Evolutionary conservation across 2,113 vertebrate species (phyloP), one percentile per base, ranked within the genome.

Genomic region (Panthera leo): DNA sequence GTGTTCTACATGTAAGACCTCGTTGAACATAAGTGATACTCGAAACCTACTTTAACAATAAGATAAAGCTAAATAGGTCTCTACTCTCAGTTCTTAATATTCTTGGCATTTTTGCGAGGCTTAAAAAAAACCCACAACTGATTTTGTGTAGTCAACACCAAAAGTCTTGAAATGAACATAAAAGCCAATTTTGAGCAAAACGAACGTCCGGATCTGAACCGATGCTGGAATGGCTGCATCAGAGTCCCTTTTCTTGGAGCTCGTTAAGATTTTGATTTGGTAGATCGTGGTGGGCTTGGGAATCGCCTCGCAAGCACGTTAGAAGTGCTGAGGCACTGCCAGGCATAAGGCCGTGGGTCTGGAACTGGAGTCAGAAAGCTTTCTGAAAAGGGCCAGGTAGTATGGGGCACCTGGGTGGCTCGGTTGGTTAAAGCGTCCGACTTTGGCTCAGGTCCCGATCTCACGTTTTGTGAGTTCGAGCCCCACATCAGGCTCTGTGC

Each of bases 81-180:
- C 76, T 92, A n/a, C 42, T 31, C 23, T n/a, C 39, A 36, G 84
- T 95, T 93, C 68, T 79, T 97, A 58, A 42, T 87, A 65, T 71
- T 55, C 39, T 80, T 68, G 39, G 23, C 42, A 86, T 91, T 93
- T 93, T 97, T 63, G 85, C 12, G 63, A 89, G 34, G 34, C 61
- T 90, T 91, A 85, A 79, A 31, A 39, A 42, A 85, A 31, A 2
- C 7, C 4, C 3, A 29, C 12, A 31, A 48, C 36, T 82, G 31
- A 39, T 36, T 85, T 89, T 14, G 6, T 76, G 0, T 75, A 73
- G 55, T 95, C 29, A 23, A 2, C 63, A 42, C 39, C 34, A 89
- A 71, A 94, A 78, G 67, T 34, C 45, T 31, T 87, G 21, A 83
- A 42, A 55, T 70, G 63, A 65, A 42, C 85, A 21, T 55, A 36